Evolutionary conservation across 2,888 invertebrate species (phyloP).

Genomic region (Melipona bicolor): DNA sequence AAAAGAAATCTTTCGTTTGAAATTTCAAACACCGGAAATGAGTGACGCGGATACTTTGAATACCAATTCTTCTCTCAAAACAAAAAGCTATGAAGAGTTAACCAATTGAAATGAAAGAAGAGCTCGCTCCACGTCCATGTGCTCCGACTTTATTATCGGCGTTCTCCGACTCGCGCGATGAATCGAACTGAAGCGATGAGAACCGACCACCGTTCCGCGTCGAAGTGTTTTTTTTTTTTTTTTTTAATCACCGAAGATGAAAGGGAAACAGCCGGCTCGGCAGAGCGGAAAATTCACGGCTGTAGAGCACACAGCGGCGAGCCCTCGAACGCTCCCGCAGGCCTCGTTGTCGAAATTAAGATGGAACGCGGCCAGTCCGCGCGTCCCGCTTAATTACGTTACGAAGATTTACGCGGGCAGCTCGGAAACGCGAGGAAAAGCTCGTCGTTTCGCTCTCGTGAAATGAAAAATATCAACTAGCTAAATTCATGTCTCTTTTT

Average conservation of each 20-base stretch:
- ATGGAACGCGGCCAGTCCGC: constrained; percentile 13
- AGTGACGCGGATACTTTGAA: not conserved
- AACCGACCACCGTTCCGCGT: too few relatives aligned
- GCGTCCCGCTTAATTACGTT: constrained; percentile 31
- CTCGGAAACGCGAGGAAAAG: constrained; percentile 16
- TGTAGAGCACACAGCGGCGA: not conserved
- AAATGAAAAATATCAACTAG: too few relatives aligned
- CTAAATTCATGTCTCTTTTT: too few relatives aligned
- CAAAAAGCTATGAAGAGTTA: not conserved
- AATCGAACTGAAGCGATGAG: not conserved
- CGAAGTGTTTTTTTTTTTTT: constrained; percentile 18
- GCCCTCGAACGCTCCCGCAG: constrained; percentile 19
- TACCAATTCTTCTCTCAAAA: too few relatives aligned
- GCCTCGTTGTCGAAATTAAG: constrained; percentile 35
- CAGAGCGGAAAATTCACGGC: constrained; percentile 32
- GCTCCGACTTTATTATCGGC: not conserved
- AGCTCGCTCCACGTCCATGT: too few relatives aligned
- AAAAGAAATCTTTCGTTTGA: not conserved
- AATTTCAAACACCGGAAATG: not conserved
- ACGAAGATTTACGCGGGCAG: constrained; percentile 24
- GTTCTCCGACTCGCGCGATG: not conserved
- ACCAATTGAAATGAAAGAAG: not conserved
- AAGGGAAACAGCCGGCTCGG: constrained; percentile 8
- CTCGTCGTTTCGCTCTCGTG: not conserved
- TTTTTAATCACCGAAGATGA: constrained; percentile 49